Base-by-base conservation (phyloP, 2,797 vertebrate species). In the Sebastes itinus region DNA sequence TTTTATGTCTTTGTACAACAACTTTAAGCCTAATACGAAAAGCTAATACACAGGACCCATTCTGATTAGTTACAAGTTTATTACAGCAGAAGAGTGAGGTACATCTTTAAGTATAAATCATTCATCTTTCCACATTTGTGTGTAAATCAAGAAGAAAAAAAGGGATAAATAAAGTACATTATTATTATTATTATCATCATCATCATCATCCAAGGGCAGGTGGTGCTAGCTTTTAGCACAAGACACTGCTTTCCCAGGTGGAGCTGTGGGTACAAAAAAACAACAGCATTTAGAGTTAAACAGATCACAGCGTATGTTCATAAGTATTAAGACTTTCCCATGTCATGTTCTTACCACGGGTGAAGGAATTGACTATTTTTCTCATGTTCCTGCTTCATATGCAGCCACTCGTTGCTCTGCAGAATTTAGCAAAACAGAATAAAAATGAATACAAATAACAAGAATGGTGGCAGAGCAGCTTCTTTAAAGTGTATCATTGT, bases 161-260 rank as follows among this genome's bases (percentile, higher is more conserved):
- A 52, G 49, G 49, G 20, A 52, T 14, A 52, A 52, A 52, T 52
- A n/a, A 52, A 52, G 42, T 46, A 46, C 16, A 46, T 46, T 46
- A 8, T 46, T 46, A 14, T 35, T 11, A 38, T 14, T 1, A 38
- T 42, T n/a, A n/a, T n/a, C n/a, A n/a, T n/a, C n/a, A n/a, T 28
- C 16, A 52, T 52, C 7, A 52, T 8, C 20, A 32, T 13, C 6
- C 11, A 4, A 18, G 5, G 23, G 27, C 46, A 65, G 22, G 1
- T 33, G 66, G 46, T 28, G 7, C 6, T 13, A n/a, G 6, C 68
- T 33, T 56, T 27, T 22, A 11, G 4, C 6, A 67, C 60, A 96
- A 96, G 61, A 97, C 95, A 89, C 96, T 94, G 85, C 94, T 97
- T 55, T 96, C 96, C 6, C 96, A 96, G 25, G 96, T 95, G 0